These are phyloP conservation scores for Anser cygnoides DNA, from an alignment of 2,113 vertebrate species.

Conservation along the genomic window DNA sequence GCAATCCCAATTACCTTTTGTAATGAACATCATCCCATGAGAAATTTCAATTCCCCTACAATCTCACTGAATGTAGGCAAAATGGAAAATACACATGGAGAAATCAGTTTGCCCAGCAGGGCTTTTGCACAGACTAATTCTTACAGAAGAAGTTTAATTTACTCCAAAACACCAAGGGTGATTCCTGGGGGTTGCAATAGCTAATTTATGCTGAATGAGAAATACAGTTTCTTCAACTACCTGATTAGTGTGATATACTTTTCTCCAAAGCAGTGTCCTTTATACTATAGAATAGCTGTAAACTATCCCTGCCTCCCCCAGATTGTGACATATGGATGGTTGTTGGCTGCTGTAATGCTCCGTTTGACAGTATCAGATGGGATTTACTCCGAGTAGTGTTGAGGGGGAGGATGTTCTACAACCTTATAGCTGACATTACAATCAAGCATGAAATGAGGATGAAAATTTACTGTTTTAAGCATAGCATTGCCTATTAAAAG, in stretches of 20 bases:
- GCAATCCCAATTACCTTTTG: constrained; percentile 19
- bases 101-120: constrained; percentile 10
- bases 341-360: not conserved
- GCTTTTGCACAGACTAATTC: not conserved
- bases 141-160: constrained; percentile 13
- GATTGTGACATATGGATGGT: not conserved
- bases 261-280: not conserved
- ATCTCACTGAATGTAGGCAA: not conserved
- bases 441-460: not conserved
- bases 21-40: not conserved
- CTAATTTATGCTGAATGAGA: not conserved
- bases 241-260: not conserved
- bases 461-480: not conserved
- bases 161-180: not conserved
- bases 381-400: not conserved
- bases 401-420: not conserved
- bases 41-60: not conserved
- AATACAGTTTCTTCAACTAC: not conserved
- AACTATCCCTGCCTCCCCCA: not conserved
- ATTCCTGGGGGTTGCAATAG: not conserved
- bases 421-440: not conserved
- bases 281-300: not conserved
- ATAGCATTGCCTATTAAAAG: not conserved
- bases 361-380: not conserved
- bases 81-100: constrained; percentile 7